Evolutionary conservation across 1,140 invertebrate species (phyloP).

Genomic region (Amyelois transitella): DNA sequence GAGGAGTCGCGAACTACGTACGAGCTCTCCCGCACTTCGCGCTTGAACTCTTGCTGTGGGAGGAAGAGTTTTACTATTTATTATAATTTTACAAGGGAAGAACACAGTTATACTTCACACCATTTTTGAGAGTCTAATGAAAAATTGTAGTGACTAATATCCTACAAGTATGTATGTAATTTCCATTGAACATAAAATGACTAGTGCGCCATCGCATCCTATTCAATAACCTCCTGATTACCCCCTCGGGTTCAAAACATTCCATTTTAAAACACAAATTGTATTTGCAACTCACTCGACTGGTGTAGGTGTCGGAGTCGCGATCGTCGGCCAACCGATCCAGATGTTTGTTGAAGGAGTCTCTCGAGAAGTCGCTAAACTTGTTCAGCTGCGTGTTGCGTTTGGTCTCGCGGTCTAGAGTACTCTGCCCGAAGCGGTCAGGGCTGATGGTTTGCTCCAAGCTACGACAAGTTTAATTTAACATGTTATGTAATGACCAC

Average conservation of each 20-base stretch:
- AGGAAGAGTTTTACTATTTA: no score
- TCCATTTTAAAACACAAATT: conserved; percentile 1
- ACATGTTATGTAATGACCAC: neutral
- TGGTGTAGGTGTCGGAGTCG: conserved; percentile 54
- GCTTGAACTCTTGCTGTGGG: conserved; percentile 55
- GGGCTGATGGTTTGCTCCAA: conserved; percentile 42
- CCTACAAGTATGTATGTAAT: no score
- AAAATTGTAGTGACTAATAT: no score
- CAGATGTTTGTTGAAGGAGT: conserved; percentile 61
- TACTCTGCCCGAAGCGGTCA: conserved; percentile 47
- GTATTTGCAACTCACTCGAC: conserved; percentile 38
- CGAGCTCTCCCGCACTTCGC: conserved; percentile 56
- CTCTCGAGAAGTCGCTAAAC: conserved; percentile 65
- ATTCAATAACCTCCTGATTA: neutral
- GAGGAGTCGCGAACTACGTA: conserved; percentile 67
- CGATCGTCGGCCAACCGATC: conserved; percentile 58
- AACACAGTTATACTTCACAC: no score
- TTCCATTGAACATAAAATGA: no score
- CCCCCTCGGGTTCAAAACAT: neutral
- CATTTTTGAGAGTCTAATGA: no score
- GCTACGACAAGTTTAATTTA: conserved; percentile 19
- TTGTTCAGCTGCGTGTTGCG: conserved; percentile 77
- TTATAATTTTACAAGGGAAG: no score
- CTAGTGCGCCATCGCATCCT: no score
- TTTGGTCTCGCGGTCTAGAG: conserved; percentile 75